These are phyloP conservation scores for Colostygia pectinataria DNA, from an alignment of 2,888 invertebrate genomes.

Conservation along the genomic window DNA sequence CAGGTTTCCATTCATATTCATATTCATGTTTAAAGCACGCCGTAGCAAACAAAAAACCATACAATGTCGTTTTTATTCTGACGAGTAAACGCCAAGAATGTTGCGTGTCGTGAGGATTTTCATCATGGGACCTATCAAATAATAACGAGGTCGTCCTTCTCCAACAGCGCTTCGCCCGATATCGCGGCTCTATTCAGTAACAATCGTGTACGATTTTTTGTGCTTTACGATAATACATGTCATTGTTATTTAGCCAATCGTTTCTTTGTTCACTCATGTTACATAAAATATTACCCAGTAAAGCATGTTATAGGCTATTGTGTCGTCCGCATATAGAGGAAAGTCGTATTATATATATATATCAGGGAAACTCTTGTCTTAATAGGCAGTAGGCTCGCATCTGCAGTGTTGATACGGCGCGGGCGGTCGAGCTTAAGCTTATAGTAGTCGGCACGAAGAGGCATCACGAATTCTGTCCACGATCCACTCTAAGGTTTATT, in stretches of 20 bases:
- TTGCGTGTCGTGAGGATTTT: slow-evolving; percentile 77
- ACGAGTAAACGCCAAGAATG: slow-evolving; percentile 74
- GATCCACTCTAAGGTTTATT: slow-evolving; percentile 75
- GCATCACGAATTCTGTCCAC: slow-evolving; percentile 74
- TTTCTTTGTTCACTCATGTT: slow-evolving; percentile 53
- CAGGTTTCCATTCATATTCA: slow-evolving; percentile 71
- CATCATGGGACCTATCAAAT: slow-evolving; percentile 78
- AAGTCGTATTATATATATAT: slow-evolving; percentile 50
- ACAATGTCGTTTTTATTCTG: slow-evolving; percentile 74
- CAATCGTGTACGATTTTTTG: slow-evolving; percentile 68
- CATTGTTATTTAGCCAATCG: slow-evolving; percentile 59
- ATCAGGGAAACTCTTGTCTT: slow-evolving; percentile 55
- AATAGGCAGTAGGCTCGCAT: slow-evolving; percentile 59
- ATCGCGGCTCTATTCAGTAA: slow-evolving; percentile 67
- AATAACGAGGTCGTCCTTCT: slow-evolving; percentile 74
- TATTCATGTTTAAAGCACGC: slow-evolving; percentile 64
- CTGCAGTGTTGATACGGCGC: slow-evolving; percentile 52
- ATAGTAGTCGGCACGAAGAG: slow-evolving; percentile 64
- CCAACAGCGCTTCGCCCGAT: slow-evolving; percentile 59
- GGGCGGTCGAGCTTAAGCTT: slow-evolving; percentile 61
- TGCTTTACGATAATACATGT: slow-evolving; percentile 66
- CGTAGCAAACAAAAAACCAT: slow-evolving; percentile 58
- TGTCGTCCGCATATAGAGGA: slow-evolving; percentile 34
- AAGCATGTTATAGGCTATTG: slow-evolving; percentile 38
- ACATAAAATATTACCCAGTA: slow-evolving; percentile 42